Conservation (phyloP, 2,797 vertebrate genomes). For the Galagoides demidoff region DNA sequence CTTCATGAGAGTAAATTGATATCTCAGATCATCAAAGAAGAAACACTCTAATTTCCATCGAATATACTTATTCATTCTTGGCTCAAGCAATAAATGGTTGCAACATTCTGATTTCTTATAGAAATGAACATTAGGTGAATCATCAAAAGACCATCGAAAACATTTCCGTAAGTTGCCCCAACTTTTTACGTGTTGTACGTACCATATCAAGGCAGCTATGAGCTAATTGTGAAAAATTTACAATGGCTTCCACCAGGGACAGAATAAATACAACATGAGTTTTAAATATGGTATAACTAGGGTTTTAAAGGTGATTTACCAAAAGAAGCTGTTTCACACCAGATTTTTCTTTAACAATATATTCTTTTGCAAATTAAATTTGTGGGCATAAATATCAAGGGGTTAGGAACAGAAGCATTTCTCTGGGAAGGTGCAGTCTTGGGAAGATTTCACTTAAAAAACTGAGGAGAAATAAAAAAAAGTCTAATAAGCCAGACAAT, state of each 20-base stretch:
- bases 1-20: not conserved
- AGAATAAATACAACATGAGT: not conserved
- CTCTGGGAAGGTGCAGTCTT: not conserved
- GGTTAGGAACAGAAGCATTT: not conserved
- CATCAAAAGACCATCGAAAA: not conserved
- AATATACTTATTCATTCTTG: not conserved
- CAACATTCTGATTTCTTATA: not conserved
- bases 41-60: not conserved
- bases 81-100: not conserved
- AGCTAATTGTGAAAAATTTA: slow-evolving; percentile 14
- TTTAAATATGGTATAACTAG: not conserved
- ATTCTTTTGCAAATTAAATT: not conserved
- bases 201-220: not conserved
- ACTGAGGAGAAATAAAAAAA: not conserved
- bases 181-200: not conserved
- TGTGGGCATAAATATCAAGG: not conserved
- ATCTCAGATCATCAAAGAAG: not conserved
- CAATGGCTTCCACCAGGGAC: slow-evolving; percentile 6
- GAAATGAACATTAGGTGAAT: not conserved
- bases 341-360: slow-evolving; percentile 23
- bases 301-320: not conserved
- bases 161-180: not conserved
- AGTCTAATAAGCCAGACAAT: not conserved
- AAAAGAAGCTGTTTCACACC: not conserved
- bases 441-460: slow-evolving; percentile 22